Evolutionary conservation across 2,888 invertebrate species (phyloP).

Genomic region (Caenorhabditis japonica): DNA sequence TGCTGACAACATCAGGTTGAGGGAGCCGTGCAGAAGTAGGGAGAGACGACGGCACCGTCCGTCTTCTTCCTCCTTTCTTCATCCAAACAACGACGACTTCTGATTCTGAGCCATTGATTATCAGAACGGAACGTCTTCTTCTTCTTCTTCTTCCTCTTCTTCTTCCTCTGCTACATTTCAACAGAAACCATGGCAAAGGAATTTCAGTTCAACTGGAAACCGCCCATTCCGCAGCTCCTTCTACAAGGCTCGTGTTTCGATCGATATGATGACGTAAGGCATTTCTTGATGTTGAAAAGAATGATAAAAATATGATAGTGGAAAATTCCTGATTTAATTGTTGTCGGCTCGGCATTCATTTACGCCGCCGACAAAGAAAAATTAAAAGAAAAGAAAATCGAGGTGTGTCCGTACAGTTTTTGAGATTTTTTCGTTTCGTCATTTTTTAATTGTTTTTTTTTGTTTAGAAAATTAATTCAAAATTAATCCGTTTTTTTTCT

Average conservation of each 20-base stretch:
- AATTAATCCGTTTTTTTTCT: slow-evolving; percentile 19
- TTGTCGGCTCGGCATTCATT: no score
- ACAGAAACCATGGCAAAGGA: slow-evolving; percentile 91
- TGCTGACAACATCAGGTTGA: slow-evolving; percentile 12
- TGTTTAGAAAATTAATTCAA: no score
- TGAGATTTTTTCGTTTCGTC: no score
- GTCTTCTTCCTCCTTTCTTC: slow-evolving; percentile 27
- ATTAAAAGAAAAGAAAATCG: slow-evolving; percentile 11
- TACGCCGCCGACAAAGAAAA: slow-evolving; percentile 8
- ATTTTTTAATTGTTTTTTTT: no score
- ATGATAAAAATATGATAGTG: neutral
- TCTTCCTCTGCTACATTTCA: no score
- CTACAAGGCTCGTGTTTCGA: slow-evolving; percentile 91
- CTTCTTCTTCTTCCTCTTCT: no score
- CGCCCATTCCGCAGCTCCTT: slow-evolving; percentile 90
- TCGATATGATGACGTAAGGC: slow-evolving; percentile 90
- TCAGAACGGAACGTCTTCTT: no score
- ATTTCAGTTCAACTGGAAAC: slow-evolving; percentile 98
- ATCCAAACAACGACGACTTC: neutral
- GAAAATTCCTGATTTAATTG: no score
- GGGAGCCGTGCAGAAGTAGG: slow-evolving; percentile 18
- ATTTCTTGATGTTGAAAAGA: neutral
- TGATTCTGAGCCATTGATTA: neutral
- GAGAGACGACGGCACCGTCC: slow-evolving; percentile 40
- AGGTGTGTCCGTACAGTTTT: no score